These are phyloP conservation scores for Nettapus auritus DNA, from an alignment of 2,113 vertebrate genomes.

Conservation along the genomic window DNA sequence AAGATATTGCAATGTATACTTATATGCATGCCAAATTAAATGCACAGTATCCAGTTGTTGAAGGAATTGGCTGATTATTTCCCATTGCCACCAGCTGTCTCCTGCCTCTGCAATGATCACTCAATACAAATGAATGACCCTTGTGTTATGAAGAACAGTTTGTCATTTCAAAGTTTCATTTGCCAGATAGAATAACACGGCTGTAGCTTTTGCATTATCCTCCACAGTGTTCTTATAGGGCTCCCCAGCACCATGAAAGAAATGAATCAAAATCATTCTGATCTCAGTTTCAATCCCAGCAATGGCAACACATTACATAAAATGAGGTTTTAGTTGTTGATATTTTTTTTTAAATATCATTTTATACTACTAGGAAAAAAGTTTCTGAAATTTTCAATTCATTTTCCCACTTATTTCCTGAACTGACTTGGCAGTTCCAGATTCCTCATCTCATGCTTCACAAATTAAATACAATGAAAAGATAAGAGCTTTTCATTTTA, in stretches of 20 bases:
- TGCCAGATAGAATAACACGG: not conserved
- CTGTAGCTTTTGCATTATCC: not conserved
- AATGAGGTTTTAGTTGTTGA: not conserved
- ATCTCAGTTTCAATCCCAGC: not conserved
- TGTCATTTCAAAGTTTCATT: constrained; percentile 30
- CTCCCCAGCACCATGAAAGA: not conserved
- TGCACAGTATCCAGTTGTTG: constrained; percentile 2
- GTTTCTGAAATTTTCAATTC: constrained; percentile 31
- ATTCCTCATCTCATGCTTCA: constrained; percentile 41
- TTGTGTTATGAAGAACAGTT: not conserved
- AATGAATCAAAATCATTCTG: constrained; percentile 1
- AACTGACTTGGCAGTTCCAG: constrained; percentile 5
- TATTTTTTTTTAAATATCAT: not conserved
- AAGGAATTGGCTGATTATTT: constrained; percentile 20
- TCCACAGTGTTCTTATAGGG: not conserved
- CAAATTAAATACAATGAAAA: constrained; percentile 57
- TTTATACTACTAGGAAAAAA: not conserved
- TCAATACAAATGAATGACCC: constrained; percentile 10
- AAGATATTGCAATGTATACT: not conserved
- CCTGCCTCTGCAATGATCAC: constrained; percentile 9
- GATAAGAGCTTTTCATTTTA: constrained; percentile 21
- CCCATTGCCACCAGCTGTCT: constrained; percentile 20
- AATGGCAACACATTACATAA: not conserved
- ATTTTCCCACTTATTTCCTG: constrained; percentile 28
- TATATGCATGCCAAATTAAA: not conserved